Base-by-base conservation (phyloP, 2,113 vertebrate species). In the Eidolon helvum region DNA sequence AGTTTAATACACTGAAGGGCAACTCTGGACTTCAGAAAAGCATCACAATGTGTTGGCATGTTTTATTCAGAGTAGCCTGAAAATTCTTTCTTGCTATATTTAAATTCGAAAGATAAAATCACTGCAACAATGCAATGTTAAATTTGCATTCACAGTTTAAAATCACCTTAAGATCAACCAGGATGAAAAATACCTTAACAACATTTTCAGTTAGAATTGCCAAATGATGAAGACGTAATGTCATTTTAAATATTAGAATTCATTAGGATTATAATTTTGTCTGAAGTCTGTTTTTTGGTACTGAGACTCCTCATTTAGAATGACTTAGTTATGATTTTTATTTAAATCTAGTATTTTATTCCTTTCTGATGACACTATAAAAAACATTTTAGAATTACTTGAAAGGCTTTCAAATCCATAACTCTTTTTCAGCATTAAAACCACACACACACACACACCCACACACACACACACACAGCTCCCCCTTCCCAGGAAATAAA, bases 121-220 rank as follows among this genome's bases (percentile, higher is more conserved):
- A 30, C n/a, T 61, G n/a, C 4, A 84, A 45, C 45, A 96, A 26
- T 80, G 45, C 68, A 83, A 30, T 63, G 28, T 90, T 91, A 50
- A 65, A 75, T 63, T 85, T 94, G 10, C 48, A 3, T 78, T 87
- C 59, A 89, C 53, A 92, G 83, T 75, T 95, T 87, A 33, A 92
- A 69, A 63, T 71, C 5, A 8, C 35, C 11, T 74, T 45, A 22
- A 72, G 35, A 65, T 71, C 22, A 78, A 22, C 7, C 28, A 86
- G 4, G 10, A 63, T 77, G 14, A 90, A 82, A 72, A 92, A 59
- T 26, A 33, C 0, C 19, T 80, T 28, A n/a, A 15, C 2, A 86
- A 68, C 0, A 79, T 14, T 48, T 79, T 50, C 9, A 2, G 7
- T 6, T 22, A 63, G 28, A 61, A 14, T 16, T 89, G 14, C 10